Evolutionary conservation across 2,113 vertebrate species (phyloP).

Genomic region (Puffinus mauretanicus): DNA sequence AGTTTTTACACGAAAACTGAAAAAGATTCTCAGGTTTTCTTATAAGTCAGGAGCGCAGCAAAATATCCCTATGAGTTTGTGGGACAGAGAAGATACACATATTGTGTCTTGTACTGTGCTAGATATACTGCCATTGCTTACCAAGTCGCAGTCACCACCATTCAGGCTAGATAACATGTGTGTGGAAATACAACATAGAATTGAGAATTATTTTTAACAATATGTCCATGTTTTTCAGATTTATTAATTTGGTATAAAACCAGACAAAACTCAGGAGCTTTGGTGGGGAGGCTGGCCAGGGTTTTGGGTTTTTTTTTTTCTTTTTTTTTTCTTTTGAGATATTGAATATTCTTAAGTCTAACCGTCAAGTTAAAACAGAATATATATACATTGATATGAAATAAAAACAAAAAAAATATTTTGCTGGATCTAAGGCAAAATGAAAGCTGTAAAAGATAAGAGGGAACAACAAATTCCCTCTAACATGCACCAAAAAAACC

Average conservation of each 20-base stretch:
- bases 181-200: not conserved
- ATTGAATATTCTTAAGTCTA: not conserved
- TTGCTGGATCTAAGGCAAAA: not conserved
- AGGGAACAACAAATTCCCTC: not conserved
- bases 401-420: not conserved
- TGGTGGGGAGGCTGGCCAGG: accelerated
- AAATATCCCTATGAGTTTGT: not conserved
- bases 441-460: not conserved
- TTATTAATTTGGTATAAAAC: not conserved
- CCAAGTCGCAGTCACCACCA: not conserved
- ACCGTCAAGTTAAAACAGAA: not conserved
- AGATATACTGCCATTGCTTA: not conserved
- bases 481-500: not conserved
- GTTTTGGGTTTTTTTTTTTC: not conserved
- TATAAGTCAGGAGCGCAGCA: not conserved
- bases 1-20: not conserved
- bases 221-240: not conserved
- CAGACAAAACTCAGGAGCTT: not conserved
- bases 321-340: not conserved
- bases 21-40: not conserved
- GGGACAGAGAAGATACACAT: not conserved
- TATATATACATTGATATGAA: not conserved
- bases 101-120: not conserved
- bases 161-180: not conserved
- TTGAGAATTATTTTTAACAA: not conserved